These are phyloP conservation scores for Vidua chalybeata DNA, from an alignment of 2,113 vertebrate species.

Conservation along the genomic window DNA sequence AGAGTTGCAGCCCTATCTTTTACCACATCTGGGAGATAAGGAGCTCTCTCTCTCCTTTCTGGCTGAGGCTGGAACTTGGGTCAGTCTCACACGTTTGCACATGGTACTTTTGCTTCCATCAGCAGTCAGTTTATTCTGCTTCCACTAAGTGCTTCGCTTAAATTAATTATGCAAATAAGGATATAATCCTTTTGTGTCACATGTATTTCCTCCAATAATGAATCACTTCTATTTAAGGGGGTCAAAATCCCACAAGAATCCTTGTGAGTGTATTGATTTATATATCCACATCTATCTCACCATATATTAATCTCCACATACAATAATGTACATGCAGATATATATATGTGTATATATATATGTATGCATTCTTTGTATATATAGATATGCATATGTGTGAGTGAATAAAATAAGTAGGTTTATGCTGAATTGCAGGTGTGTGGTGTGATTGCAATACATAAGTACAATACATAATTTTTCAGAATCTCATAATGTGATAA, in stretches of 20 bases:
- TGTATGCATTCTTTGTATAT: background rate
- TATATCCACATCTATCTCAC: background rate
- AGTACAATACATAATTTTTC: background rate
- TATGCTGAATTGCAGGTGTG: background rate
- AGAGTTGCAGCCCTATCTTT: background rate
- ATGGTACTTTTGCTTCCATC: background rate
- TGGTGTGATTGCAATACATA: background rate
- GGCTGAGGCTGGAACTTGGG: background rate
- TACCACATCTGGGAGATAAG: background rate
- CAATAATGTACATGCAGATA: background rate
- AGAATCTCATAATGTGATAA: background rate
- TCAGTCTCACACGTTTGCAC: fast-evolving
- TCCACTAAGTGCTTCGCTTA: background rate
- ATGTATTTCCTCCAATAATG: background rate
- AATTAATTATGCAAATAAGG: background rate
- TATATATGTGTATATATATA: too few species aligned
- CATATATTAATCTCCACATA: background rate
- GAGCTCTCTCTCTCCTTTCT: background rate
- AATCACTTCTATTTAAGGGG: background rate
- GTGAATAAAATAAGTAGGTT: background rate
- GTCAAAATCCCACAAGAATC: background rate
- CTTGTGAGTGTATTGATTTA: background rate
- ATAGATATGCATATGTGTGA: background rate
- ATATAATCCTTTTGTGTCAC: background rate
- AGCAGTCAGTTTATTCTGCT: background rate